Evolutionary conservation across 2,113 vertebrate genomes (phyloP).

Genomic region (Ciconia maguari): DNA sequence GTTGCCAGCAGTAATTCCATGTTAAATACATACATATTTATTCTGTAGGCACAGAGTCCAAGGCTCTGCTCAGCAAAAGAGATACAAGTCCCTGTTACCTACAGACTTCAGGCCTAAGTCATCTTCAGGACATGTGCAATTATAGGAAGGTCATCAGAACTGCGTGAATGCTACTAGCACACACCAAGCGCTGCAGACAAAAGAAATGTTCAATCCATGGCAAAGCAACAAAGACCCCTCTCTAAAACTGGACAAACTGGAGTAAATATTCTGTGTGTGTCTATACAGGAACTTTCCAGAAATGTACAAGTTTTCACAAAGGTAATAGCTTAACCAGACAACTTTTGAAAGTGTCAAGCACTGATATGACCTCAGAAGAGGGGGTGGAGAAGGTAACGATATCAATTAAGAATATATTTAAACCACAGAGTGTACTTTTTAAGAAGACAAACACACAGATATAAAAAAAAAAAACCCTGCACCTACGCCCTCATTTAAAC

Average conservation of each 20-base stretch:
- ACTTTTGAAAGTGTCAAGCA: neutral
- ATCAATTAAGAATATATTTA: neutral
- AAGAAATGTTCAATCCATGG: neutral
- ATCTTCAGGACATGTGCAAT: neutral
- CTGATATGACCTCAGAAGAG: neutral
- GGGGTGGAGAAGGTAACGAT: neutral
- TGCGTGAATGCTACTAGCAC: neutral
- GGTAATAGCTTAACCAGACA: neutral
- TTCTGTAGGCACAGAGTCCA: neutral
- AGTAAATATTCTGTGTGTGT: neutral
- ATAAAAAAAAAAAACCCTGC: neutral
- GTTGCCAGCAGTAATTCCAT: neutral
- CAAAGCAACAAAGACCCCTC: neutral
- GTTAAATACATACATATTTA: neutral
- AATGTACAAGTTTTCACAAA: neutral
- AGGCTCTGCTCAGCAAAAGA: neutral
- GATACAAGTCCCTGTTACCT: neutral
- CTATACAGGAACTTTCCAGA: neutral
- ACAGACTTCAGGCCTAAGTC: neutral
- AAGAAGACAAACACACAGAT: neutral
- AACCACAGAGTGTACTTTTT: neutral
- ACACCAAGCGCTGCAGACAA: neutral
- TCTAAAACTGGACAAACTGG: neutral
- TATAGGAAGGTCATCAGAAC: neutral
- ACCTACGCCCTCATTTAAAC: neutral